Percentiles rank a stretch among this genome's conserved stretches.
These are phyloP conservation scores for Oreonectes daqikongensis DNA, from an alignment of 2,797 vertebrate species.

Conservation along the genomic window DNA sequence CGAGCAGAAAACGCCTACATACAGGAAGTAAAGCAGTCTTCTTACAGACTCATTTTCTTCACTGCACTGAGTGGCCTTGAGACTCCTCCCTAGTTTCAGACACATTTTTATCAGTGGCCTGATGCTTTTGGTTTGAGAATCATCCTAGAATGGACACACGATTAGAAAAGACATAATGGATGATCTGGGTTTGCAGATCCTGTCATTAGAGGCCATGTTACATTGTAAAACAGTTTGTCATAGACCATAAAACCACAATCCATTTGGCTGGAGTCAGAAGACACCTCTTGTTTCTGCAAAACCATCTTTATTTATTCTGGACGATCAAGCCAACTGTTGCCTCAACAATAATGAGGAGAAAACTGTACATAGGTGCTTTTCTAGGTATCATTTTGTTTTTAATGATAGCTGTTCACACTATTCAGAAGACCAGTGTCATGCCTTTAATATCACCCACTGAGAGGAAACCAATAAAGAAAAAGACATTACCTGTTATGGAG, in stretches of 20 bases:
- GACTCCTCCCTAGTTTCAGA: not conserved
- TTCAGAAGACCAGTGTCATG: conserved; percentile 61
- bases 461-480: not conserved
- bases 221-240: conserved; percentile 28
- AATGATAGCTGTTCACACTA: conserved; percentile 71
- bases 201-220: conserved; percentile 9
- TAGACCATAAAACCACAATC: conserved; percentile 9
- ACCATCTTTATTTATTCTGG: conserved; percentile 21
- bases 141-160: not conserved
- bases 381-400: conserved; percentile 69
- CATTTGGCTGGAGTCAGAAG: conserved; percentile 12
- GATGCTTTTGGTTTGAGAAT: conserved; percentile 2
- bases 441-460: conserved; percentile 17
- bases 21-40: conserved; percentile 15
- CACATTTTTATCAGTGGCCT: not conserved
- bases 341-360: conserved; percentile 60
- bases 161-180: conserved; percentile 17
- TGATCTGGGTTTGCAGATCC: conserved; percentile 5
- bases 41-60: not conserved
- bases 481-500: not conserved
- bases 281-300: not conserved
- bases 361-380: conserved; percentile 59
- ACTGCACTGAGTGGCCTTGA: not conserved
- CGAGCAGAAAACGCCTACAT: not conserved
- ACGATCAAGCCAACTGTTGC: not conserved